Percentiles rank a stretch among this genome's conserved stretches.
Evolutionary conservation across 2,113 vertebrate genomes (phyloP).

Genomic region (Coracopsis vasa): DNA sequence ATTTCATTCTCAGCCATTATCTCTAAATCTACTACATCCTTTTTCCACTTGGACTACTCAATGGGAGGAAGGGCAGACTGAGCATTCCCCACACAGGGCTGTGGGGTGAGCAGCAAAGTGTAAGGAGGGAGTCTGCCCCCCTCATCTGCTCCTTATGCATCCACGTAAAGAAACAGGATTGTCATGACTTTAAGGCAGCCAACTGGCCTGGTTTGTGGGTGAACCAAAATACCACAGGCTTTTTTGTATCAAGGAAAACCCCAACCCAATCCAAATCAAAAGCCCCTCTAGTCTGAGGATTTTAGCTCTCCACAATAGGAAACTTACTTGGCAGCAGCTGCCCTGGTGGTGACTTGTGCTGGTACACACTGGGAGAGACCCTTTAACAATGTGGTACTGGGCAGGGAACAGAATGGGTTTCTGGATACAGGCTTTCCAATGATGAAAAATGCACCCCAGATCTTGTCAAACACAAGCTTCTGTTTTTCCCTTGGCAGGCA

Average conservation of each 20-base stretch:
- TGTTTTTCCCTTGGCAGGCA: background rate
- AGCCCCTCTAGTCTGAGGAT: background rate
- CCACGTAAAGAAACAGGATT: background rate
- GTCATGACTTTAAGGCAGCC: background rate
- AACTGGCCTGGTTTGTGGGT: background rate
- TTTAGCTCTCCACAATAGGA: background rate
- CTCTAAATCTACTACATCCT: background rate
- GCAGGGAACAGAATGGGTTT: background rate
- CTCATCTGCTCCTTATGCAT: background rate
- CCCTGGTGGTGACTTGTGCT: background rate
- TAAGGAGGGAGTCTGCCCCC: background rate
- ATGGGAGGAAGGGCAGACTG: background rate
- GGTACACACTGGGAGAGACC: background rate
- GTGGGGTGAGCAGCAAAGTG: background rate
- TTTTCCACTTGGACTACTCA: background rate
- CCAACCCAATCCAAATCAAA: background rate
- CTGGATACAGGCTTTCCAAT: background rate
- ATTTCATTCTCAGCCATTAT: background rate
- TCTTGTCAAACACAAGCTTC: background rate
- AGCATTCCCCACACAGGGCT: background rate
- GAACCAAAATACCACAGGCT: background rate
- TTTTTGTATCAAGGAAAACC: background rate
- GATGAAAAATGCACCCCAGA: fast-evolving
- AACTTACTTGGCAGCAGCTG: background rate
- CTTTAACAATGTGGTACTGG: background rate